Evolutionary conservation across 2,113 vertebrate genomes (phyloP), one percentile per base, ranked within the genome.

Genomic region (Thunnus thynnus): DNA sequence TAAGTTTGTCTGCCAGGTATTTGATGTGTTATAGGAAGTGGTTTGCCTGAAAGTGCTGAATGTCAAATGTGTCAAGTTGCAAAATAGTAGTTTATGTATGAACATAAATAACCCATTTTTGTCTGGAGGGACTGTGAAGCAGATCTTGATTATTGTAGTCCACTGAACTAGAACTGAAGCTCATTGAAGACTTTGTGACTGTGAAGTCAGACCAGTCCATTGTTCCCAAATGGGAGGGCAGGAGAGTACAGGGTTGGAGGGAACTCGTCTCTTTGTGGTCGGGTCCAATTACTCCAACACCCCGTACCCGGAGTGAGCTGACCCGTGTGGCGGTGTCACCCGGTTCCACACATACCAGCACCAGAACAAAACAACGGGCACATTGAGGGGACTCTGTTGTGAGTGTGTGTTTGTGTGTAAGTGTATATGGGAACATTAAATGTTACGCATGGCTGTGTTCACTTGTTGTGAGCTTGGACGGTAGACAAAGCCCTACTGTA

Each of bases 401-500:
- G 60, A 65, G 48, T 17, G 48, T 32, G 73, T 20, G 48, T 80
- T 30, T 25, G 52, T 61, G 76, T 36, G 36, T 41, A 9, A 41
- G 36, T 27, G 30, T 41, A 56, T 3, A 61, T 70, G 88, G 81
- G 82, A 78, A 89, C 64, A 75, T 91, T 78, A 89, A 90, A 78
- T 76, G 82, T 84, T 77, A 78, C 56, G 70, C 90, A 84, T 65
- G 81, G 85, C 71, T 88, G 82, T 86, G 74, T 83, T 68, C 18
- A 3, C 56, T 76, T 72, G 82, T 83, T 75, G 55, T 54, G 80
- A 47, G 80, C 72, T 57, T 4, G 57, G 74, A 72, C 64, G 44
- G 81, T 1, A 30, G 55, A 95, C 92, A 94, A 93, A 90, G 88
- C 78, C 30, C 20, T 14, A 80, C 82, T 94, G 86, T 94, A 51